A percentile compares a stretch with the other conserved stretches of the same genome.
Evolutionary conservation across 2,113 vertebrate species (phyloP).

Genomic region (Bungarus multicinctus): DNA sequence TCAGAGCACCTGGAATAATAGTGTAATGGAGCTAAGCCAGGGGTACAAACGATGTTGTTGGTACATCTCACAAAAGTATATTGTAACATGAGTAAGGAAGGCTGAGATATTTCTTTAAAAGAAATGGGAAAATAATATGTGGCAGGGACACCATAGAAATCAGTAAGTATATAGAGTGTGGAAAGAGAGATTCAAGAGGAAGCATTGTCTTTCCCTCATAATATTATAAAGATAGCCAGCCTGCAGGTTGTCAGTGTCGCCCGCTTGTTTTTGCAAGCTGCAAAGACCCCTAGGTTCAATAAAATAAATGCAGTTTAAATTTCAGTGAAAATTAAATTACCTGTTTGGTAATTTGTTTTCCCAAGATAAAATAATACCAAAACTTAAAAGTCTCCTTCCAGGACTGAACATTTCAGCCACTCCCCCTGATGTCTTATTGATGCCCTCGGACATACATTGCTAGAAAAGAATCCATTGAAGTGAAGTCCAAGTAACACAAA

Average conservation of each 20-base stretch:
- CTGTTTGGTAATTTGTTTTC: neutral
- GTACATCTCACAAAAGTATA: neutral
- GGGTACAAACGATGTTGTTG: neutral
- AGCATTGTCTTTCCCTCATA: neutral
- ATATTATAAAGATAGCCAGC: neutral
- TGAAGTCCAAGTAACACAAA: neutral
- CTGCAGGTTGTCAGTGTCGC: neutral
- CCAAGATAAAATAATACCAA: neutral
- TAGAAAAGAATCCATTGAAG: neutral
- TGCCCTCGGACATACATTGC: neutral
- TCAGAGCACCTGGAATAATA: neutral
- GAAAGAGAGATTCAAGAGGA: neutral
- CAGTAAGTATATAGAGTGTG: too few relatives aligned
- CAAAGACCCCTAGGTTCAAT: neutral
- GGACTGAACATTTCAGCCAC: neutral
- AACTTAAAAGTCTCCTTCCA: neutral
- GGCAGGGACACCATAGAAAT: neutral
- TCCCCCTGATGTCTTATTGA: neutral
- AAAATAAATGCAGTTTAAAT: neutral
- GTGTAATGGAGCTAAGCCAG: fast-evolving
- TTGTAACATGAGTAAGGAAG: neutral
- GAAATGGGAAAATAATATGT: neutral
- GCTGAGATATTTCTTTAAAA: neutral
- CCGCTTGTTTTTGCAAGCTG: neutral
- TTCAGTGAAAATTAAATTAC: neutral